Evolutionary conservation across 2,888 invertebrate species (phyloP).

Genomic region (Callimorpha dominula): DNA sequence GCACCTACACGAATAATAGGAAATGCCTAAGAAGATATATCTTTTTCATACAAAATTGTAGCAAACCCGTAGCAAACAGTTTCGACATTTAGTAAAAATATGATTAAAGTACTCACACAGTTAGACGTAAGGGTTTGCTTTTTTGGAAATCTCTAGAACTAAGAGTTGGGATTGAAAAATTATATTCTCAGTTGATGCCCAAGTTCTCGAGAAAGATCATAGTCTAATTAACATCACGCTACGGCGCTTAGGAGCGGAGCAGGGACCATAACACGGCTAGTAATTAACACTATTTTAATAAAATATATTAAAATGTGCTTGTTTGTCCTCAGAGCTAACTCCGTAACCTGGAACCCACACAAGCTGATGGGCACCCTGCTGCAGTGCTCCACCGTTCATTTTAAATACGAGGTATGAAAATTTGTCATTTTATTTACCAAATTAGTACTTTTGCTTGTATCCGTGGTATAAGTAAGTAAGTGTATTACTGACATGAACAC

Average conservation of each 20-base stretch:
- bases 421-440: neutral
- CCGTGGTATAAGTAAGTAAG: neutral
- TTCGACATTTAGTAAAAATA: too few relatives aligned
- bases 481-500: neutral
- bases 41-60: too few relatives aligned
- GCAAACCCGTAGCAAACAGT: too few relatives aligned
- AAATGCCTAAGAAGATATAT: too few relatives aligned
- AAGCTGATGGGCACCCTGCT: slow-evolving; percentile 99
- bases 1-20: too few relatives aligned
- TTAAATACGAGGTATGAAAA: slow-evolving; percentile 96
- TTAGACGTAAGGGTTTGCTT: too few relatives aligned
- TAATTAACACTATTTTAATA: neutral
- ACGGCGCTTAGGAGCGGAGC: neutral
- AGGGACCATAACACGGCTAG: too few relatives aligned
- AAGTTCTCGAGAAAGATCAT: too few relatives aligned
- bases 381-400: slow-evolving; percentile 99
- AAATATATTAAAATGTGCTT: slow-evolving; percentile 10
- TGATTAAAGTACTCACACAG: too few relatives aligned
- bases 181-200: too few relatives aligned
- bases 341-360: slow-evolving; percentile 99
- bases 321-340: slow-evolving; percentile 92
- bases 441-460: neutral
- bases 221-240: neutral
- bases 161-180: too few relatives aligned
- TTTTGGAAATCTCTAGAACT: too few relatives aligned